Percentiles rank a stretch among this genome's conserved stretches.
Evolutionary conservation across 2,797 vertebrate species (phyloP).

Genomic region (Mormyrus proboscirostris): DNA sequence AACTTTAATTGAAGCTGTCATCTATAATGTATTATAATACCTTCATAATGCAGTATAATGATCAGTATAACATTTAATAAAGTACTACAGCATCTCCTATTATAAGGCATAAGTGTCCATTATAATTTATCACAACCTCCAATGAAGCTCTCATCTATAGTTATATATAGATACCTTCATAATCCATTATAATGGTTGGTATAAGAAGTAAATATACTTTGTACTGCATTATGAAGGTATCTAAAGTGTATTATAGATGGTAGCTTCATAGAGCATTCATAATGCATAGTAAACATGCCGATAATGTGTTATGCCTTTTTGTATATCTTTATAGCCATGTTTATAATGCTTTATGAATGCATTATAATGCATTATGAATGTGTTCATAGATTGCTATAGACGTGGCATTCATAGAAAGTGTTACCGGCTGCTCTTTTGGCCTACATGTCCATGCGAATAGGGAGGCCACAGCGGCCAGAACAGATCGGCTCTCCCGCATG

Average conservation of each 20-base stretch:
- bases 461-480: conserved; percentile 8
- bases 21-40: not conserved
- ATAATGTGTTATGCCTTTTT: not conserved
- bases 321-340: not conserved
- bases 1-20: not conserved
- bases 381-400: not conserved
- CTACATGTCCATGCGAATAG: not conserved
- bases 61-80: not conserved
- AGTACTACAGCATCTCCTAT: not conserved
- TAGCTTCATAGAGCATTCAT: not conserved
- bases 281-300: not conserved
- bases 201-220: not conserved
- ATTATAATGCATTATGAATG: not conserved
- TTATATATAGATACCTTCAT: not conserved
- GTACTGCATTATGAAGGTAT: not conserved
- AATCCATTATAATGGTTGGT: not conserved
- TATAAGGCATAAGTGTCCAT: not conserved
- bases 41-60: not conserved
- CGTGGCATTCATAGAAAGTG: not conserved
- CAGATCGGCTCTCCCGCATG: conserved; percentile 1
- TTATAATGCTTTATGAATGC: not conserved
- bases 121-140: not conserved
- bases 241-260: not conserved
- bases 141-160: not conserved
- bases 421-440: not conserved